Evolutionary conservation across 2,888 invertebrate species (phyloP).

Genomic region (Drymonia ruficornis): DNA sequence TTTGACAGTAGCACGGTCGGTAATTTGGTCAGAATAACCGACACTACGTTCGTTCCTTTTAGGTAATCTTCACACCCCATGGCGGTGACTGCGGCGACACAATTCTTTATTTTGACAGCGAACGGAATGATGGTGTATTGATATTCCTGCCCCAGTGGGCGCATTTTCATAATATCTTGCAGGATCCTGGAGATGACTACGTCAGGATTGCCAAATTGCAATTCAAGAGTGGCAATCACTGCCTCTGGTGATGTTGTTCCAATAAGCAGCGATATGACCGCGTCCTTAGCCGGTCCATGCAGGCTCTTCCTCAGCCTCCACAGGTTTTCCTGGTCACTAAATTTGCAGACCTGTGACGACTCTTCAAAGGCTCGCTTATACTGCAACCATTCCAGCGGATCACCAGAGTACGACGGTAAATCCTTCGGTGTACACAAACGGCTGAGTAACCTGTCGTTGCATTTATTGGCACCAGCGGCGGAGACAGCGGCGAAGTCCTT

Average conservation of each 20-base stretch:
- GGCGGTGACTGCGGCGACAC: constrained; percentile 21
- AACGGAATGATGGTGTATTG: constrained; percentile 29
- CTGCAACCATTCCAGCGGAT: constrained; percentile 26
- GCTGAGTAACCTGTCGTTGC: constrained; percentile 6
- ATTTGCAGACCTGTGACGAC: constrained; percentile 20
- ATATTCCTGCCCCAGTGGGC: constrained; percentile 19
- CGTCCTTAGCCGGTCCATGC: constrained; percentile 19
- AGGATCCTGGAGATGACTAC: constrained; percentile 3
- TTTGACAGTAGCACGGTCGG: constrained; percentile 27
- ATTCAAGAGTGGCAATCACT: constrained; percentile 16
- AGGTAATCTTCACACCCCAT: constrained; percentile 24
- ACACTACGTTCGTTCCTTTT: constrained; percentile 13
- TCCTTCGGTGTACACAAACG: constrained; percentile 9
- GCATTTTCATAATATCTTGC: constrained; percentile 10
- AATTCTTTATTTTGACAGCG: constrained; percentile 29
- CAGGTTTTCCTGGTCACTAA: constrained; percentile 21
- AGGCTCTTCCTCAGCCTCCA: constrained; percentile 25
- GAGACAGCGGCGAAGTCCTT: constrained; percentile 10
- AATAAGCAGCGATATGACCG: constrained; percentile 22
- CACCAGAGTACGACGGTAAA: constrained; percentile 16
- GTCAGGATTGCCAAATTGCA: constrained; percentile 17
- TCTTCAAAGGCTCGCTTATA: constrained; percentile 16
- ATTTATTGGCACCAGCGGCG: not conserved
- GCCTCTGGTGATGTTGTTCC: constrained; percentile 17
- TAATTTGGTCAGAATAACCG: constrained; percentile 25